These are phyloP conservation scores for Apodemia arnacis DNA, from an alignment of 2,888 invertebrate genomes.

Conservation along the genomic window DNA sequence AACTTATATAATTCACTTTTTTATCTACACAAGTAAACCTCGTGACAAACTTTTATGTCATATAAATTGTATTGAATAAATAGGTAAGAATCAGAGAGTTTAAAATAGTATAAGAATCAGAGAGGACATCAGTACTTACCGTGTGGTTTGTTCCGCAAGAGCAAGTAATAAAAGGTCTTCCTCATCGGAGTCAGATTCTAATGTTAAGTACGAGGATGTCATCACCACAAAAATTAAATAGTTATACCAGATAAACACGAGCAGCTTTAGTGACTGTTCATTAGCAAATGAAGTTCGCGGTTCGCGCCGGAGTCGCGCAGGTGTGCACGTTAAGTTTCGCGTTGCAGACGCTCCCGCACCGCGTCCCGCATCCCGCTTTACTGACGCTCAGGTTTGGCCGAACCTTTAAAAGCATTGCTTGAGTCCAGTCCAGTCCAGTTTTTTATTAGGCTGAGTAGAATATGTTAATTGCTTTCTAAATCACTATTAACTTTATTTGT, in stretches of 20 bases:
- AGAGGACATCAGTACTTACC: background rate
- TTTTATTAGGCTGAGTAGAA: background rate
- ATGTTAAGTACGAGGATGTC: conserved; percentile 26
- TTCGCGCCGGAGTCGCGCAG: conserved; percentile 10
- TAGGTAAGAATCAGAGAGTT: too few relatives aligned
- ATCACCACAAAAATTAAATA: conserved; percentile 19
- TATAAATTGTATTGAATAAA: background rate
- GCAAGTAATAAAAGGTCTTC: conserved; percentile 29
- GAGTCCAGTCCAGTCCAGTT: too few relatives aligned
- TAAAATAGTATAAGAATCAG: too few relatives aligned
- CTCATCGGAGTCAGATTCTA: conserved; percentile 24
- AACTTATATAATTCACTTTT: background rate
- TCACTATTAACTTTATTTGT: background rate
- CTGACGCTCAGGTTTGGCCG: conserved; percentile 15
- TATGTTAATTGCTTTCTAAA: background rate
- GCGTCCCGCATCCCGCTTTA: conserved; percentile 1
- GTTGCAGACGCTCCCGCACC: conserved; percentile 20
- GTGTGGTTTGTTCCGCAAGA: conserved; percentile 12
- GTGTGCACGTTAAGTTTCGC: conserved; percentile 22
- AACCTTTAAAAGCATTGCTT: too few relatives aligned
- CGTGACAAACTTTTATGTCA: background rate
- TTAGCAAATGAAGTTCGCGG: conserved; percentile 17
- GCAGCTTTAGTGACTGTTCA: background rate
- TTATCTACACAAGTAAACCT: background rate
- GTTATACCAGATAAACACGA: background rate